Evolutionary conservation across 2,888 invertebrate genomes (phyloP).

Genomic region (Oasisia sp.): DNA sequence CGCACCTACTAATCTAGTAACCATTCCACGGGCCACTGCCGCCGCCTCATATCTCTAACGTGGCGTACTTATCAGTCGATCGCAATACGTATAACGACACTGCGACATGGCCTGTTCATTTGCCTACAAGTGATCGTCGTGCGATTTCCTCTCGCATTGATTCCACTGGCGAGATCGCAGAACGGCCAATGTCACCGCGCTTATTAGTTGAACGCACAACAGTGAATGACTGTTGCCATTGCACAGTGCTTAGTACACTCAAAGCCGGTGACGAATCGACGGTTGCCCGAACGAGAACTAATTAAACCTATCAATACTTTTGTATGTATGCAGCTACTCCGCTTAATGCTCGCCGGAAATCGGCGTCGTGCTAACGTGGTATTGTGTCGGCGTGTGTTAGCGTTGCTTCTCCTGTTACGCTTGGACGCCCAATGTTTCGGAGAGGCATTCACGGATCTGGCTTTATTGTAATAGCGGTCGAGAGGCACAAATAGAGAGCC

Average conservation of each 20-base stretch:
- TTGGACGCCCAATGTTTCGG: neutral
- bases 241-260: neutral
- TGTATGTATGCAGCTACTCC: neutral
- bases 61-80: neutral
- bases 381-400: neutral
- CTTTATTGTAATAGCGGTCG: neutral
- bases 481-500: neutral
- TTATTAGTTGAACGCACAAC: conserved; percentile 6
- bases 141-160: neutral
- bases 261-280: neutral
- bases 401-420: neutral
- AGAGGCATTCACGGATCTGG: neutral
- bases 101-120: neutral
- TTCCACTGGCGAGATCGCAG: neutral
- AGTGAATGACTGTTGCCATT: neutral
- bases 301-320: conserved; percentile 3
- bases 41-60: neutral
- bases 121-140: neutral
- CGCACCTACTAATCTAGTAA: neutral
- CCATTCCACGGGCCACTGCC: neutral
- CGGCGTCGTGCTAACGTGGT: neutral
- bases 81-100: neutral
- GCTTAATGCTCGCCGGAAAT: conserved; percentile 8
- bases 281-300: neutral
- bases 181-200: neutral